Percentiles rank a stretch among this genome's conserved stretches.
These are phyloP conservation scores for Laterallus jamaicensis DNA, from an alignment of 2,113 vertebrate genomes.

Conservation along the genomic window DNA sequence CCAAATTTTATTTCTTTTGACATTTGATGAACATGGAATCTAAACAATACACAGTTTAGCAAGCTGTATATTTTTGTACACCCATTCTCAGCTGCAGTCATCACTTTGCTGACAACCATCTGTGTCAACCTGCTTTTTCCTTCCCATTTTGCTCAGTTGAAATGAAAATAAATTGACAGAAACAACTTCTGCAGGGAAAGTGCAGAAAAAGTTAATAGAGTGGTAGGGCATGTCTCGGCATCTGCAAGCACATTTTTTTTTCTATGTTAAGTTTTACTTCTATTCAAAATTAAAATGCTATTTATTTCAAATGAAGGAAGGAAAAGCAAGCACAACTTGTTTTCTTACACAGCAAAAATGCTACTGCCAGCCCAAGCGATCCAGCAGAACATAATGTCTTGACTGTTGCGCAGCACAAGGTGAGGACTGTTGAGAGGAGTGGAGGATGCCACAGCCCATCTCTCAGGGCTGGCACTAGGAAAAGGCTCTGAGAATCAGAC, in stretches of 20 bases:
- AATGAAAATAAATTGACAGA: conserved; percentile 53
- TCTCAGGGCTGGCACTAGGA: neutral
- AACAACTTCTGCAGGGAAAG: conserved; percentile 41
- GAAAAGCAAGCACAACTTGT: conserved; percentile 2
- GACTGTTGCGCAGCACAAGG: neutral
- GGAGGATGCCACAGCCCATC: neutral
- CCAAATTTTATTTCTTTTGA: conserved; percentile 48
- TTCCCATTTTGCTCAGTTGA: conserved; percentile 46
- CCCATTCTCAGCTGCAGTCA: conserved; percentile 47
- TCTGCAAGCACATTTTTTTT: neutral
- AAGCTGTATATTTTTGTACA: conserved; percentile 56
- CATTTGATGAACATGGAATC: conserved; percentile 34
- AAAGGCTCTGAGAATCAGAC: neutral
- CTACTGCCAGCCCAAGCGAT: neutral
- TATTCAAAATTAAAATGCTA: neutral
- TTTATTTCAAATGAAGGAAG: conserved; percentile 22
- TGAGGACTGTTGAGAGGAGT: neutral
- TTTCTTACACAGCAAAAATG: conserved; percentile 17
- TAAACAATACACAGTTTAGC: conserved; percentile 44
- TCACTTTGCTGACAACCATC: conserved; percentile 63
- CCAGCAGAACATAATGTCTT: neutral
- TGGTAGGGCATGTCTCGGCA: neutral
- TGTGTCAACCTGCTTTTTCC: conserved; percentile 54
- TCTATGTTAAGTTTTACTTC: neutral
- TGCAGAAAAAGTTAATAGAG: neutral